These are phyloP conservation scores for Crenuchus spilurus DNA, from an alignment of 2,797 vertebrate species.

Conservation along the genomic window DNA sequence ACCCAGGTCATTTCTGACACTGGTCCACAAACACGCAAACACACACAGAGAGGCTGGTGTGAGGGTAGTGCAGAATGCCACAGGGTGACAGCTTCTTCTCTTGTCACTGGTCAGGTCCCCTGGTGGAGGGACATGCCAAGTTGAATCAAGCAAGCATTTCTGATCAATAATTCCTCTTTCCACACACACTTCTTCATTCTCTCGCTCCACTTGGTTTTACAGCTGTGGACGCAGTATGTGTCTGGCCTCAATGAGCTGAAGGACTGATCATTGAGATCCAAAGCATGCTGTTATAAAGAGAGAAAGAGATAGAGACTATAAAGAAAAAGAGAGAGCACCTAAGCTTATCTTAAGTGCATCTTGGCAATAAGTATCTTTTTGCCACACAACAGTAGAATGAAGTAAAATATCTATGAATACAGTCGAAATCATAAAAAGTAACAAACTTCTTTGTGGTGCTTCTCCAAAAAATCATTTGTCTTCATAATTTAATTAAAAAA, in stretches of 20 bases:
- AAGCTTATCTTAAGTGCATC: too few species aligned
- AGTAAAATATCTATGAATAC: too few species aligned
- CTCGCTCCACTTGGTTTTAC: constrained; percentile 3
- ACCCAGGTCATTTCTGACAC: not conserved
- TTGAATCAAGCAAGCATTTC: not conserved
- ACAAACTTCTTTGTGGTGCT: too few species aligned
- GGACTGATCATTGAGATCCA: constrained; percentile 11
- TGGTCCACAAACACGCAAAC: not conserved
- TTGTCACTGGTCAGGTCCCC: constrained; percentile 2
- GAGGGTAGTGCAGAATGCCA: not conserved
- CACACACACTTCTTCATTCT: constrained; percentile 14
- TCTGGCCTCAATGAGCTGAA: not conserved
- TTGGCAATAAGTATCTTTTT: too few species aligned
- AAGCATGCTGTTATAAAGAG: constrained; percentile 2
- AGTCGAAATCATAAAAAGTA: too few species aligned
- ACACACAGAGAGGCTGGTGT: not conserved
- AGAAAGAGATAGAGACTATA: constrained; percentile 4
- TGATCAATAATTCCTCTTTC: constrained; percentile 21
- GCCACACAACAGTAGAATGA: too few species aligned
- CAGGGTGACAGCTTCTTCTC: constrained; percentile 18
- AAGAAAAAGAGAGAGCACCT: too few species aligned
- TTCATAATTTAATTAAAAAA: too few species aligned
- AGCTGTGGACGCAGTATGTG: not conserved
- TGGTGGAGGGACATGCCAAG: constrained; percentile 6
- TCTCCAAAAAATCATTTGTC: too few species aligned